These are phyloP conservation scores for Bibio marci DNA, from an alignment of 2,888 invertebrate genomes.

Conservation along the genomic window DNA sequence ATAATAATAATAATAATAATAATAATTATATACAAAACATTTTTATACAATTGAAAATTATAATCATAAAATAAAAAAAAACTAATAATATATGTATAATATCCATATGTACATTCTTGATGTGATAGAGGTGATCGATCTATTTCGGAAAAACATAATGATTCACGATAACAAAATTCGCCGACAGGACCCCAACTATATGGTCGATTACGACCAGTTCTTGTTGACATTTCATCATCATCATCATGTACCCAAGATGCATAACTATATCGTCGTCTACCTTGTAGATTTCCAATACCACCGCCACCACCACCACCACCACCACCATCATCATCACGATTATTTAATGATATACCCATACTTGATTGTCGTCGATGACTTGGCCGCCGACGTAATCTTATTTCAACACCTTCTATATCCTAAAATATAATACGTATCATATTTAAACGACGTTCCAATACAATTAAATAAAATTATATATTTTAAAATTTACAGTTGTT, in stretches of 20 bases:
- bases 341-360: slow-evolving; percentile 16
- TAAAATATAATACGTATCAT: too few species aligned
- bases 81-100: too few species aligned
- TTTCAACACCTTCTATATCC: slow-evolving; percentile 13
- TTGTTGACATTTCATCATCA: slow-evolving; percentile 16
- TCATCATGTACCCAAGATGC: slow-evolving; percentile 20
- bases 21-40: too few species aligned
- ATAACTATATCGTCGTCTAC: slow-evolving; percentile 20
- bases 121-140: slow-evolving; percentile 64
- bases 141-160: slow-evolving; percentile 51
- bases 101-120: slow-evolving; percentile 94
- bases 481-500: too few species aligned
- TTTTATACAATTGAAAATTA: too few species aligned
- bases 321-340: slow-evolving; percentile 11
- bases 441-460: too few species aligned
- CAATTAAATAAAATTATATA: too few species aligned
- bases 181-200: slow-evolving; percentile 29
- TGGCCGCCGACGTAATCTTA: slow-evolving; percentile 15
- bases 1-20: too few species aligned
- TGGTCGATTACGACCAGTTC: slow-evolving; percentile 15
- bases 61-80: too few species aligned
- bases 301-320: slow-evolving; percentile 15
- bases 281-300: slow-evolving; percentile 12
- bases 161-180: slow-evolving; percentile 37
- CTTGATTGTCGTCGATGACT: slow-evolving; percentile 25